A percentile compares a stretch with the other conserved stretches of the same genome.
Evolutionary conservation across 2,797 vertebrate species (phyloP).

Genomic region (Gila robusta): DNA sequence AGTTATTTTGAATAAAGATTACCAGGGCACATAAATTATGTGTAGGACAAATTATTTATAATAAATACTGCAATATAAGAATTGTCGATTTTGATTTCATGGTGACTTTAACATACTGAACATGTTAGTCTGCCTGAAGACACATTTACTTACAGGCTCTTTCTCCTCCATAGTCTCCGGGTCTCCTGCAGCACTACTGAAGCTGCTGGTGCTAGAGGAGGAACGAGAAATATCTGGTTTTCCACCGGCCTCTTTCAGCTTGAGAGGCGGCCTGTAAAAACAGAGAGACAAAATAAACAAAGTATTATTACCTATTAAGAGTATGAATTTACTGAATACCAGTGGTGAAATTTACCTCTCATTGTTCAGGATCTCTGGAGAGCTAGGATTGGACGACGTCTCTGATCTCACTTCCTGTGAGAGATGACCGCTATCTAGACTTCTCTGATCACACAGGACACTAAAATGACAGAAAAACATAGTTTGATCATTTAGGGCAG

Average conservation of each 20-base stretch:
- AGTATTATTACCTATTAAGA: not conserved
- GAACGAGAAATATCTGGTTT: slow-evolving; percentile 88
- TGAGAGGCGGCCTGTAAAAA: slow-evolving; percentile 79
- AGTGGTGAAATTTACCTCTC: slow-evolving; percentile 77
- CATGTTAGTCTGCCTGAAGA: not conserved
- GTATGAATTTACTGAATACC: not conserved
- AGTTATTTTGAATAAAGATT: not conserved
- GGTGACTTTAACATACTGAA: not conserved
- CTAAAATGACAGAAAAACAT: slow-evolving; percentile 65
- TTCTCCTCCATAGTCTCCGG: slow-evolving; percentile 84
- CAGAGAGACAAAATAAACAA: not conserved
- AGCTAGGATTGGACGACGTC: slow-evolving; percentile 91
- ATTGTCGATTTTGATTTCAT: not conserved
- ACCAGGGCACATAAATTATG: not conserved
- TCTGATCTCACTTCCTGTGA: slow-evolving; percentile 88
- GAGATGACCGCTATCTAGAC: slow-evolving; percentile 83
- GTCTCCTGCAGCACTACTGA: slow-evolving; percentile 87
- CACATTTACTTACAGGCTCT: slow-evolving; percentile 75
- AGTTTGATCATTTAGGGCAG: too few relatives aligned
- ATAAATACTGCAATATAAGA: not conserved
- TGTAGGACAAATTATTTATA: not conserved
- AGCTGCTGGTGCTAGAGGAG: slow-evolving; percentile 92
- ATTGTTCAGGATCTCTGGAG: slow-evolving; percentile 89
- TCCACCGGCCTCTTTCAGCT: slow-evolving; percentile 83
- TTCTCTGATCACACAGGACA: slow-evolving; percentile 83